Base-by-base conservation (phyloP, 2,113 vertebrate genomes). In the Paramisgurnus dabryanus region DNA sequence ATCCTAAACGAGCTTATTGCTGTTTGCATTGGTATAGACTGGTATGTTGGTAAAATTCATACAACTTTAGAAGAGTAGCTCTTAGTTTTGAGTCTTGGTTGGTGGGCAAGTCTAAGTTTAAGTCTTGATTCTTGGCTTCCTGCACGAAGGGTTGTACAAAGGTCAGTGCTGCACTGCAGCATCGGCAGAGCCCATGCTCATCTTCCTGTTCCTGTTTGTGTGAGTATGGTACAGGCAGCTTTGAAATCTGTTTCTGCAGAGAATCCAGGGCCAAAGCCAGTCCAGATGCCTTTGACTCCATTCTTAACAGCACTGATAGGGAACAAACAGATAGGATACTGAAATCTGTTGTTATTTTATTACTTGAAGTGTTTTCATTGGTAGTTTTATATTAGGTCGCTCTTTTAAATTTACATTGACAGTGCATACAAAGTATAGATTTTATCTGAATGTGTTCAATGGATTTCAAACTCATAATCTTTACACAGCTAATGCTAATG, bases 181-280 rank as follows among this genome's bases (percentile, higher is more conserved):
- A 96, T 2, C 86, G 93, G 76, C 95, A 94, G 81, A 98, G 90
- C 12, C 93, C 93, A 34, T 93, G 87, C 45, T 89, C 88, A 72
- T 98, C 97, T 45, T 91, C 92, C 79, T 89, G 86, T 78, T 94
- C 94, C 87, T 96, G 95, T 88, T 96, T 91, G 83, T 85, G 82
- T n/a, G 91, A 95, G 68, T 94, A 96, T 17, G 98, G 97, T 55
- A 99, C 95, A 3, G 98, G 98, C 81, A 99, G 93, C 64, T 91
- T 85, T 73, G 93, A 91, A 7, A 97, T 80, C 85, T 96, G 97
- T 87, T 89, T 91, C 87, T 95, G 95, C 64, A 98, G 89, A 60
- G 94, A 92, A 2, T 93, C 92, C 83, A 99, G 87, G 57, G 91
- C 92, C 83, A 92, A 87, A 49, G 95, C 95, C 88, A 97, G 84